Base-by-base conservation (phyloP, 2,797 vertebrate species). In the Pipistrellus nathusii region DNA sequence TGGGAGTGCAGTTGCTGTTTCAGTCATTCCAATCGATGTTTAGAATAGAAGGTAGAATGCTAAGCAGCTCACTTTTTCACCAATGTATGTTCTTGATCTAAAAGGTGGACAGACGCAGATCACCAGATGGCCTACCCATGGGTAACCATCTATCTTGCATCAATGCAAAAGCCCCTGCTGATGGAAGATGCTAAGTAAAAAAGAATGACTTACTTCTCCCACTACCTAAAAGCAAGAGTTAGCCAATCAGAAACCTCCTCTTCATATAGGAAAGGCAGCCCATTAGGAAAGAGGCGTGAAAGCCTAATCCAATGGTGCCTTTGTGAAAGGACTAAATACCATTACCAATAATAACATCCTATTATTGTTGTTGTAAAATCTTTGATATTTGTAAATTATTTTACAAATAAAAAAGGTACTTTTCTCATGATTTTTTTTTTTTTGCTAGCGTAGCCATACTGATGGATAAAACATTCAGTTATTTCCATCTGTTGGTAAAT, bases 301-400 rank as follows among this genome's bases (percentile, higher is more conserved):
- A 94, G 25, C 32, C 91, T 85, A 95, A 2, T 18, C 53, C 55
- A 44, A 8, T 15, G 8, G 62, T 76, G 20, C 51, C 55, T 66
- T 71, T 35, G 41, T 11, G 23, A 92, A 92, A 6, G 23, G 30
- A 75, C 59, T 59, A 71, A 83, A 71, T 76, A 78, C 10, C 14
- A 59, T 93, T 87, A 73, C 55, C 80, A 75, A 46, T 41, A 85
- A 59, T 72, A 92, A 75, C 55, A 46, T 8, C 41, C 68, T 32
- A 21, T 44, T 57, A 48, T 66, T 64, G 21, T 11, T 64, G 72
- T 64, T 44, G 11, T 35, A 71, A 96, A 90, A 57, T 38, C 41
- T 41, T 80, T 48, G 44, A 27, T 59, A 73, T 64, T 51, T 76
- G 10, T 85, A 88, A 90, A 86, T 85, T 78, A 83, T 85, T 86